phyloP scores from a whole-genome alignment of 2,888 invertebrate species.

The Drosophila prostipennis region DNA sequence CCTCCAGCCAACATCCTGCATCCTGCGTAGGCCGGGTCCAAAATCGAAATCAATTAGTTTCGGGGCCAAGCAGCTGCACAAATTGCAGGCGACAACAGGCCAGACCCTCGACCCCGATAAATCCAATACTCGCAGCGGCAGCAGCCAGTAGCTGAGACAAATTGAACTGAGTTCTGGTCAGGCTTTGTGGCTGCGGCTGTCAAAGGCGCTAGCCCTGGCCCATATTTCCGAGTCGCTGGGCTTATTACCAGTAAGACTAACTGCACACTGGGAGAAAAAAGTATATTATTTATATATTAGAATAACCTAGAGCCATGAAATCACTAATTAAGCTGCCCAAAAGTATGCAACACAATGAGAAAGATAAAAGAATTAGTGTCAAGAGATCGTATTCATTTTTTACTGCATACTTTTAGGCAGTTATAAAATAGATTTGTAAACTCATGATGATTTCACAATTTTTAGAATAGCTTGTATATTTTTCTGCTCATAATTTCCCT shows the following conservation, averaged over 20 bases:
- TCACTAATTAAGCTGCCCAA: too few species aligned
- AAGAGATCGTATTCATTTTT: too few species aligned
- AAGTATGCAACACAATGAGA: too few species aligned
- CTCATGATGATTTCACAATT: too few species aligned
- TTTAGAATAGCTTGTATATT: too few species aligned
- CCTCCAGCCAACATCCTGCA: not conserved
- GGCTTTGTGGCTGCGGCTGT: slow-evolving; percentile 20
- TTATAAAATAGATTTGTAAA: too few species aligned
- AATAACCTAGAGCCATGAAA: too few species aligned
- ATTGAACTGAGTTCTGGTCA: slow-evolving; percentile 36
- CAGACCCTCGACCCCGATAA: slow-evolving; percentile 33
- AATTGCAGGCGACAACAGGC: slow-evolving; percentile 39
- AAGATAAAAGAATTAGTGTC: too few species aligned
- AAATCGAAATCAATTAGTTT: slow-evolving; percentile 39
- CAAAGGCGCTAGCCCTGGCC: slow-evolving; percentile 49
- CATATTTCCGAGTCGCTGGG: slow-evolving; percentile 43
- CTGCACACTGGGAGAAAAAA: slow-evolving; percentile 18
- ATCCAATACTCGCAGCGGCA: slow-evolving; percentile 17
- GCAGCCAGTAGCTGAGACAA: slow-evolving; percentile 17
- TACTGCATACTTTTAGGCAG: too few species aligned
- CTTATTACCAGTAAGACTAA: slow-evolving; percentile 58
- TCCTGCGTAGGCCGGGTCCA: slow-evolving; percentile 16
- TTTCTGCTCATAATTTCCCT: too few species aligned
- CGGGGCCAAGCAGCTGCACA: slow-evolving; percentile 37
- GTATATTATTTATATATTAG: too few species aligned